These are phyloP conservation scores for Epinotia brunnichana DNA, from an alignment of 2,888 invertebrate species.

Conservation along the genomic window DNA sequence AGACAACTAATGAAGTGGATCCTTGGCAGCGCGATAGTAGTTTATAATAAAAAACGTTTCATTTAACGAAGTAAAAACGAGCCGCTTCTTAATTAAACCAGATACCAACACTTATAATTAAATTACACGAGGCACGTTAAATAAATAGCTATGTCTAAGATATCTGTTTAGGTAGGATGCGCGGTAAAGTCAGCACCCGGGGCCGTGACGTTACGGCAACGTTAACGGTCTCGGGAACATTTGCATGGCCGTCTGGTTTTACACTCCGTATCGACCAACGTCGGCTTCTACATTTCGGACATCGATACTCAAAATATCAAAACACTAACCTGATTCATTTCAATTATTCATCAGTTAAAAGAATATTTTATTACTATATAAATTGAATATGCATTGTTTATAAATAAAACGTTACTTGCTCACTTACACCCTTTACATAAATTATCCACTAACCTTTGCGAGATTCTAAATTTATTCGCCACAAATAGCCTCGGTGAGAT, in stretches of 20 bases:
- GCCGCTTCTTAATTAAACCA: constrained; percentile 15
- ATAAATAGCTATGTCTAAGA: constrained; percentile 38
- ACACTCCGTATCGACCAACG: constrained; percentile 72
- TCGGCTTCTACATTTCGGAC: constrained; percentile 63
- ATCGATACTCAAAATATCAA: not conserved
- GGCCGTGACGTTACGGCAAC: constrained; percentile 53
- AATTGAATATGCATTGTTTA: not conserved
- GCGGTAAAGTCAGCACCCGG: constrained; percentile 56
- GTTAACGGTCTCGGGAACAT: constrained; percentile 62
- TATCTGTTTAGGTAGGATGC: constrained; percentile 64
- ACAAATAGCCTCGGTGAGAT: constrained; percentile 51
- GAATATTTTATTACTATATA: not conserved
- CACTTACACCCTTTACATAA: constrained; percentile 5
- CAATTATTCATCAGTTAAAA: not conserved
- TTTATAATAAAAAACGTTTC: not conserved
- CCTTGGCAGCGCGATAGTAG: not conserved
- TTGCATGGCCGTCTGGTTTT: constrained; percentile 64
- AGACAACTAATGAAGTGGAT: not conserved
- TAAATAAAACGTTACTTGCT: not conserved
- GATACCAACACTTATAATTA: constrained; percentile 7
- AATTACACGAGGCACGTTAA: constrained; percentile 21
- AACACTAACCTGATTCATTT: not conserved
- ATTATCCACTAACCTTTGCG: not conserved
- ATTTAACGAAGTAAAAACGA: not conserved
- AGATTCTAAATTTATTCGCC: constrained; percentile 26